Percentiles rank a stretch among this genome's conserved stretches.
Evolutionary conservation across 37 sponge, comb jelly and placozoan genomes (phyloP).

Genomic region (Cliona cf. orientalis): DNA sequence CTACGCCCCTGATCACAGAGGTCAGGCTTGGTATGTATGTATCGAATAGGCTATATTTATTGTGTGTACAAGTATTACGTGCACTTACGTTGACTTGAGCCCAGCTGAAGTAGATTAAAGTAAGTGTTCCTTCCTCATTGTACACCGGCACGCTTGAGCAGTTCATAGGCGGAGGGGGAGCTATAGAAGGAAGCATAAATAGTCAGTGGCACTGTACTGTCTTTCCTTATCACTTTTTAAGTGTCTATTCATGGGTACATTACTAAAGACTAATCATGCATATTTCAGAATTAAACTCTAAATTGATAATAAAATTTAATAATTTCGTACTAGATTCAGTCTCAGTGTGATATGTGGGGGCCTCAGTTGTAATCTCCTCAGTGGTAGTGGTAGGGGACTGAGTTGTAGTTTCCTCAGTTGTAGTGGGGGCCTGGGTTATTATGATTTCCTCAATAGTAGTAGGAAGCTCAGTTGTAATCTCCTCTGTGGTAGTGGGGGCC

Average conservation of each 20-base stretch:
- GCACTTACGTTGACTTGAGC: neutral
- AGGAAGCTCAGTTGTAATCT: neutral
- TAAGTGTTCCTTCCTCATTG: slow-evolving; percentile 4
- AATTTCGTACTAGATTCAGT: neutral
- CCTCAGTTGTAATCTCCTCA: neutral
- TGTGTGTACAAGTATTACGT: neutral
- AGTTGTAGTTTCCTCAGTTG: slow-evolving; percentile 1
- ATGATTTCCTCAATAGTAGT: neutral
- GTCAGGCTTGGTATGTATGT: too few relatives aligned
- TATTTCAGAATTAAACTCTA: neutral
- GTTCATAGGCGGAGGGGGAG: neutral
- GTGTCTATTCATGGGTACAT: neutral
- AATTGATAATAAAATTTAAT: neutral
- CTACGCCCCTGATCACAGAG: too few relatives aligned
- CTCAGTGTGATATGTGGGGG: neutral
- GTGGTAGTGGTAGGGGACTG: neutral
- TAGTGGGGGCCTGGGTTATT: neutral
- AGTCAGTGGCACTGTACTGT: neutral
- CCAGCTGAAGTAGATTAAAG: neutral
- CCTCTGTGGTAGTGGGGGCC: neutral
- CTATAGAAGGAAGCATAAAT: neutral
- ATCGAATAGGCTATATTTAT: too few relatives aligned
- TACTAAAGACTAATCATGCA: too few relatives aligned
- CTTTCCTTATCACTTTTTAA: neutral
- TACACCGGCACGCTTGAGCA: neutral